Evolutionary conservation across 2,797 vertebrate species (phyloP).

Genomic region (Apogon hyalosoma): DNA sequence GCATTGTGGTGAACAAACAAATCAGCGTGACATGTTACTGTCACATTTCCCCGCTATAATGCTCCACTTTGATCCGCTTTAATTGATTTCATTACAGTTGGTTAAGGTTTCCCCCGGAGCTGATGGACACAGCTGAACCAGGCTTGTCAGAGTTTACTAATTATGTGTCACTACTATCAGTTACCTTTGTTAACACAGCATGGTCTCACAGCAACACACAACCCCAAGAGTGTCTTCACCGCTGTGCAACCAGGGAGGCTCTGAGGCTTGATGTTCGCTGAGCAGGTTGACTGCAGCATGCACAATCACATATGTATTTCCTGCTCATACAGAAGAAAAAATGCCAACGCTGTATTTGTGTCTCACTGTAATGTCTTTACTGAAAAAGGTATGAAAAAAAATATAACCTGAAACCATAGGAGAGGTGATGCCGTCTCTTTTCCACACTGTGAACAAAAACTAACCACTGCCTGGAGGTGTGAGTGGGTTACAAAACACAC

Average conservation of each 20-base stretch:
- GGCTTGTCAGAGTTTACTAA: conserved; percentile 47
- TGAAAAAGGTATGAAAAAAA: conserved; percentile 19
- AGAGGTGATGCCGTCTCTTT: conserved; percentile 11
- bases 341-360: conserved; percentile 24
- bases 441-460: conserved; percentile 8
- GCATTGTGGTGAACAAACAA: conserved; percentile 35
- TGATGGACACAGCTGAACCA: conserved; percentile 32
- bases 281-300: conserved; percentile 3
- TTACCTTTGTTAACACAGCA: conserved; percentile 4
- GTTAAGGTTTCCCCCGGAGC: conserved; percentile 28
- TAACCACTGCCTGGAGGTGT: conserved; percentile 3
- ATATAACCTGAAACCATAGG: conserved; percentile 1
- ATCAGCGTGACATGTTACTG: conserved; percentile 40
- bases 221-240: neutral
- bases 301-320: conserved; percentile 3
- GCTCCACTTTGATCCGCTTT: conserved; percentile 45
- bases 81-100: conserved; percentile 60
- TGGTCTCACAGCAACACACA: neutral
- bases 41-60: conserved; percentile 41
- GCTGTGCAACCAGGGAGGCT: neutral
- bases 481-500: neutral
- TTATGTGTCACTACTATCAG: conserved; percentile 37
- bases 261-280: conserved; percentile 1
- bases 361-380: conserved; percentile 18
- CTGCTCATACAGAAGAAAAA: conserved; percentile 18